These are phyloP conservation scores for Epinephelus malabaricus DNA, from an alignment of 2,797 vertebrate genomes.

Conservation along the genomic window DNA sequence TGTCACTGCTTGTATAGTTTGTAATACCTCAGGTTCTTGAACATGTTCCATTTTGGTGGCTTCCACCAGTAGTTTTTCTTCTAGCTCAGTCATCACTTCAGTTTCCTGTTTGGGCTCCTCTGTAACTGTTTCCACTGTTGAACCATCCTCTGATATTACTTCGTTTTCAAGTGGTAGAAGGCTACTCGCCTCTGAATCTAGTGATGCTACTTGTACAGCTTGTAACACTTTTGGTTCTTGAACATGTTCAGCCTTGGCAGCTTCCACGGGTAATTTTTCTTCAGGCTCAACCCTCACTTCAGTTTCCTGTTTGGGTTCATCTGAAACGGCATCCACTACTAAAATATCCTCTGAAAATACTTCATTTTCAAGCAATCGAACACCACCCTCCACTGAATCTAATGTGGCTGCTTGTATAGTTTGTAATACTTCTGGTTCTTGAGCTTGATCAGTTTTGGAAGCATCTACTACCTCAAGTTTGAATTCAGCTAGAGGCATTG, in stretches of 20 bases:
- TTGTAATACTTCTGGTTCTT: slow-evolving; percentile 1
- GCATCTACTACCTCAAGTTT: neutral
- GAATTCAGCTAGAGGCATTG: slow-evolving; percentile 5
- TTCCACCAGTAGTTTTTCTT: no score
- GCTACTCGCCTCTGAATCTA: no score
- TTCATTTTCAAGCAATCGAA: slow-evolving; percentile 34
- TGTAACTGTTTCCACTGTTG: no score
- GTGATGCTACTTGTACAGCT: no score
- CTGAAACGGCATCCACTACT: slow-evolving; percentile 18
- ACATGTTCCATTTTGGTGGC: neutral
- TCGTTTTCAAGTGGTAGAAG: no score
- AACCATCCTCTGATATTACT: no score
- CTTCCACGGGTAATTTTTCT: neutral
- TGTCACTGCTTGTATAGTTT: slow-evolving; percentile 27
- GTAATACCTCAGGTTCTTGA: slow-evolving; percentile 6
- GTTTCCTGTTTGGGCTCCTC: no score
- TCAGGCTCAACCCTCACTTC: slow-evolving; percentile 1
- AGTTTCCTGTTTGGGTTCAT: slow-evolving; percentile 33
- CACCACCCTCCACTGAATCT: neutral
- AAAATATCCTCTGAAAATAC: slow-evolving; percentile 5
- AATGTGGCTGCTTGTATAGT: slow-evolving; percentile 27
- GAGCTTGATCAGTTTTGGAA: neutral
- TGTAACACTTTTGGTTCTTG: slow-evolving; percentile 21
- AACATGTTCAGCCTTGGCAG: neutral
- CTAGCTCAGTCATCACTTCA: no score